Evolutionary conservation across 1,140 invertebrate genomes (phyloP), one percentile per base, ranked within the genome.

Genomic region (Conus betulinus): DNA sequence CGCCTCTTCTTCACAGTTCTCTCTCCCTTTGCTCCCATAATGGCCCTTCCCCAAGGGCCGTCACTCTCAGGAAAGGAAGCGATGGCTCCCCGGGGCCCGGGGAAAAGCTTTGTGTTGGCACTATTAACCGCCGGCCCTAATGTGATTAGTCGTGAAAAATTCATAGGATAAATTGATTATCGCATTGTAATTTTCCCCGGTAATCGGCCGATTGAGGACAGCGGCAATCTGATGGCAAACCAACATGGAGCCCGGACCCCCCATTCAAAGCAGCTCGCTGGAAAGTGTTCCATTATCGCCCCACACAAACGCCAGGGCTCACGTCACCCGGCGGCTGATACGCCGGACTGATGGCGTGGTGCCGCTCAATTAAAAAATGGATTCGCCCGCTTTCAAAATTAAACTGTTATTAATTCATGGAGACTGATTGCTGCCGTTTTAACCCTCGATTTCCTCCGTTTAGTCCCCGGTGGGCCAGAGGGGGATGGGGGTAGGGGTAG

Each of bases 131-230:
- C 71, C 27, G 60, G 8, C 84, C 60, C 53, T 88, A 88, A 90
- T 90, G 86, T 89, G 86, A 89, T 89, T 89, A 89, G 82, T 89
- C 89, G 89, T 89, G 89, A 89, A 89, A 89, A 87, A 89, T 89
- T 89, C 81, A 89, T 89, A 84, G 86, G 82, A 89, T 88, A 88
- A 90, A 89, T 89, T 89, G 88, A 85, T 89, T 85, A 86, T 86
- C 78, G 78, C 84, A 89, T 89, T 85, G 88, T 89, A 89, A 89
- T 86, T 82, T 79, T 82, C 57, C 83, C 79, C 63, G 87, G 57
- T 88, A 84, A 74, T 84, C 87, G 81, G 15, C 81, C 63, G 81
- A 88, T 60, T 67, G 87, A 88, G 81, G 60, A 84, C 67, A 76
- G 87, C 53, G 53, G 23, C 85, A 74, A 87, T 87, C 85, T 87